Conservation (phyloP, 2,888 invertebrate species). For the Drosophila testacea region DNA sequence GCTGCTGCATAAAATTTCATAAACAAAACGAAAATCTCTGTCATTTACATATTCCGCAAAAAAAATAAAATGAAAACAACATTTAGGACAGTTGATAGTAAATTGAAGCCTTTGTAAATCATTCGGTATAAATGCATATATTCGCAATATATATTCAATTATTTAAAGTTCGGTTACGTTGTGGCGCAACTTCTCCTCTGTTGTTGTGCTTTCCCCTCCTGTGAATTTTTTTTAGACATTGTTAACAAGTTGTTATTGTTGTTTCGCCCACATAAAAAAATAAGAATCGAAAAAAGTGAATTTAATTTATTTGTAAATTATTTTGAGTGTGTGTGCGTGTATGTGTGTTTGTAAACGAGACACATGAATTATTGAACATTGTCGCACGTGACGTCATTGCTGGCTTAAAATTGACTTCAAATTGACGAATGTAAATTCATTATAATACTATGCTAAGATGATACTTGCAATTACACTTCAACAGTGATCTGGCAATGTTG, state of each 20-base stretch:
- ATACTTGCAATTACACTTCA: conserved; percentile 5
- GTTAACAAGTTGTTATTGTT: conserved; percentile 42
- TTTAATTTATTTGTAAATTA: conserved; percentile 28
- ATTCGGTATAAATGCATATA: not conserved
- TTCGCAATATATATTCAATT: conserved; percentile 26
- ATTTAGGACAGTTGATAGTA: conserved; percentile 27
- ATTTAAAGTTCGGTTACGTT: conserved; percentile 46
- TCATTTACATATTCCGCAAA: conserved; percentile 43
- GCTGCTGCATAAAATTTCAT: conserved; percentile 48
- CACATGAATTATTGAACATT: conserved; percentile 24
- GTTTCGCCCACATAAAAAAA: conserved; percentile 15
- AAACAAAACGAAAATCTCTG: conserved; percentile 51
- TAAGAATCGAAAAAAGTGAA: not conserved
- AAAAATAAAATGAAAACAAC: no score
- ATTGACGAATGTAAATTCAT: conserved; percentile 23
- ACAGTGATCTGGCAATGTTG: conserved; percentile 4
- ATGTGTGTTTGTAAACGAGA: conserved; percentile 14
- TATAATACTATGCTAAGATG: conserved; percentile 9
- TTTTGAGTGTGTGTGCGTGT: conserved; percentile 1
- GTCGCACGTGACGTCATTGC: conserved; percentile 53
- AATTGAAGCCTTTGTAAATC: conserved; percentile 50
- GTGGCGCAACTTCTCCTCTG: conserved; percentile 22
- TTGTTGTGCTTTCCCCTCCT: not conserved
- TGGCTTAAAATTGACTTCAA: conserved; percentile 4
- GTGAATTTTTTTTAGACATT: conserved; percentile 7